Percentiles rank a stretch among this genome's conserved stretches.
These are phyloP conservation scores for Urophycis tenuis DNA, from an alignment of 2,797 vertebrate genomes.

Conservation along the genomic window DNA sequence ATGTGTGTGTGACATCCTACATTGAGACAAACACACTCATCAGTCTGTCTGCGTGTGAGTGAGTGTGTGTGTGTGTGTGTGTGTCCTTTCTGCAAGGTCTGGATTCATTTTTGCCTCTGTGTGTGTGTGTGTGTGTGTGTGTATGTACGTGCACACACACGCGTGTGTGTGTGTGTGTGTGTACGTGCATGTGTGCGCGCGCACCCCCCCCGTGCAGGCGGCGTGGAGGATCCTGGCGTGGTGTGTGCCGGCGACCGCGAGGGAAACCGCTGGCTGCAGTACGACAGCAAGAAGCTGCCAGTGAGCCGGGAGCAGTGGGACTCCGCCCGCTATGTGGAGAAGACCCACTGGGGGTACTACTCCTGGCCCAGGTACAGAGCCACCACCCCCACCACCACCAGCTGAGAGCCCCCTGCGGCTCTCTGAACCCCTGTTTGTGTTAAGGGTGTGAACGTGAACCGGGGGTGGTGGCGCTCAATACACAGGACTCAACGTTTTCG, in stretches of 20 bases:
- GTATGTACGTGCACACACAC: neutral
- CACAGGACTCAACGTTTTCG: no score
- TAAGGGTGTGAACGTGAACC: no score
- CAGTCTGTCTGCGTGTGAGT: no score
- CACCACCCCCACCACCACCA: no score
- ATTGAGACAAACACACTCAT: no score
- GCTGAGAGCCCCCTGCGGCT: no score
- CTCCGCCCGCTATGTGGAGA: constrained; percentile 81
- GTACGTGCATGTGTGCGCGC: constrained; percentile 1
- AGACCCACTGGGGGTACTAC: constrained; percentile 95
- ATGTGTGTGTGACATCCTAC: no score
- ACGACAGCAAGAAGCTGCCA: constrained; percentile 79
- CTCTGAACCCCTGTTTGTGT: no score
- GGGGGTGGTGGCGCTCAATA: no score
- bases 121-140: neutral
- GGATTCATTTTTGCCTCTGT: neutral
- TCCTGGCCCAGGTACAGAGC: constrained; percentile 91
- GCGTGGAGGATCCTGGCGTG: constrained; percentile 63
- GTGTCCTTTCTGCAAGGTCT: neutral
- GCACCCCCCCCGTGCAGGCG: constrained; percentile 64
- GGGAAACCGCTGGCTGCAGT: constrained; percentile 91
- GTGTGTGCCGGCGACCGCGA: constrained; percentile 79
- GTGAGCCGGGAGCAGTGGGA: constrained; percentile 83
- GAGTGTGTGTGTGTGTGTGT: neutral
- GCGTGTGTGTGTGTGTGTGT: constrained; percentile 2